phyloP scores from a whole-genome alignment of 2,888 invertebrate species.

The Lymantria monacha region DNA sequence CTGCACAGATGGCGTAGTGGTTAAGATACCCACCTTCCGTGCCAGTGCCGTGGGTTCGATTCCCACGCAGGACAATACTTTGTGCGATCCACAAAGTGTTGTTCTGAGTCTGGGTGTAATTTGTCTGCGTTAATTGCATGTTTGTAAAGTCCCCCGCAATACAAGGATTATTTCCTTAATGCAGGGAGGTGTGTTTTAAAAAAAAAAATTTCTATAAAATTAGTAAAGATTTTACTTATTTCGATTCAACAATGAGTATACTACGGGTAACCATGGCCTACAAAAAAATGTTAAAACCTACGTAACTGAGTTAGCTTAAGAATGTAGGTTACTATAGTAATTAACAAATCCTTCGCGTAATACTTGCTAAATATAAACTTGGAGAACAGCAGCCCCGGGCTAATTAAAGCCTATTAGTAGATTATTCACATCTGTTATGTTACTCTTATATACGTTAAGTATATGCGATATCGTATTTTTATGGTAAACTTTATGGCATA shows the following conservation, averaged over 20 bases:
- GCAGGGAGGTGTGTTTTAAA: too few species aligned
- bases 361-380: constrained; percentile 13
- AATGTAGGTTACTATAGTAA: constrained; percentile 24
- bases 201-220: neutral
- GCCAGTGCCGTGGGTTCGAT: too few species aligned
- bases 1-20: too few species aligned
- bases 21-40: too few species aligned
- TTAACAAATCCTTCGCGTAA: constrained; percentile 27
- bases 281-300: neutral
- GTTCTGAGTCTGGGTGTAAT: too few species aligned
- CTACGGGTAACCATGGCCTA: neutral
- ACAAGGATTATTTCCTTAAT: too few species aligned
- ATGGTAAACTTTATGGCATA: too few species aligned
- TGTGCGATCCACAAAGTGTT: too few species aligned
- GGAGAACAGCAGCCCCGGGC: constrained; percentile 7
- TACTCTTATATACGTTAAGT: neutral
- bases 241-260: neutral
- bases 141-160: too few species aligned
- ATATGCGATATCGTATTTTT: too few species aligned
- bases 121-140: too few species aligned
- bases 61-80: too few species aligned
- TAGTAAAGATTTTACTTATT: neutral
- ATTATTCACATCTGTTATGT: constrained; percentile 7
- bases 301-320: constrained; percentile 11
- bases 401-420: constrained; percentile 21